Evolutionary conservation across 2,888 invertebrate genomes (phyloP).

Genomic region (Noctua comes): DNA sequence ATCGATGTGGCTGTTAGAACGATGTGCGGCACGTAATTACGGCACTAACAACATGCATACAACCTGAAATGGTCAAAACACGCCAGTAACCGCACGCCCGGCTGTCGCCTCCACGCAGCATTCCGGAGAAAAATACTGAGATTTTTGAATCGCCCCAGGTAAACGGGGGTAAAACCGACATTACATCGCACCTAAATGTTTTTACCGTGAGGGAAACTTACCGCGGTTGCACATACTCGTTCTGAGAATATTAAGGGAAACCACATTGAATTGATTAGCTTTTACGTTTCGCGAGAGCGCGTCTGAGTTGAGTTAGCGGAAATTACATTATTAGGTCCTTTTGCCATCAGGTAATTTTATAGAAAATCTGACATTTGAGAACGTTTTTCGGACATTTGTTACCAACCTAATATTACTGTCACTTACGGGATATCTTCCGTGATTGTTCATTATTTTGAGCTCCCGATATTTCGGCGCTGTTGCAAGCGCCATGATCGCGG

Average conservation of each 20-base stretch:
- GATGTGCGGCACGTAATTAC: constrained; percentile 78
- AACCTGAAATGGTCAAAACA: constrained; percentile 82
- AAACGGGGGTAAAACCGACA: constrained; percentile 62
- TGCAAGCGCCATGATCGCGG: too few relatives aligned
- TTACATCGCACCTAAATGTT: constrained; percentile 47
- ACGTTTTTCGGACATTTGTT: neutral
- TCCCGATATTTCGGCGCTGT: too few relatives aligned
- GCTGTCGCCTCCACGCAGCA: constrained; percentile 69
- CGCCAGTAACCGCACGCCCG: constrained; percentile 70
- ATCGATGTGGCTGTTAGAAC: constrained; percentile 77
- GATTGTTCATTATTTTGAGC: too few relatives aligned
- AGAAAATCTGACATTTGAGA: constrained; percentile 2
- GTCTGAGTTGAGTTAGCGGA: constrained; percentile 53
- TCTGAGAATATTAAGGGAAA: constrained; percentile 74
- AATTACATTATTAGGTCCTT: constrained; percentile 44
- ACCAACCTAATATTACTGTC: neutral
- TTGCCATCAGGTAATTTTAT: constrained; percentile 33
- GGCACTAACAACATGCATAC: constrained; percentile 77
- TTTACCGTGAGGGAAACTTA: constrained; percentile 68
- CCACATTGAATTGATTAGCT: constrained; percentile 71
- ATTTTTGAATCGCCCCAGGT: constrained; percentile 68
- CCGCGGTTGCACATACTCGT: constrained; percentile 59
- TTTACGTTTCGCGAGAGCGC: constrained; percentile 69
- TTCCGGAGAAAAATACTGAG: constrained; percentile 76
- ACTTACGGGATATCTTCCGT: too few relatives aligned